Evolutionary conservation across 2,888 invertebrate species (phyloP), one percentile per base, ranked within the genome.

Genomic region (Trichacis sp.): DNA sequence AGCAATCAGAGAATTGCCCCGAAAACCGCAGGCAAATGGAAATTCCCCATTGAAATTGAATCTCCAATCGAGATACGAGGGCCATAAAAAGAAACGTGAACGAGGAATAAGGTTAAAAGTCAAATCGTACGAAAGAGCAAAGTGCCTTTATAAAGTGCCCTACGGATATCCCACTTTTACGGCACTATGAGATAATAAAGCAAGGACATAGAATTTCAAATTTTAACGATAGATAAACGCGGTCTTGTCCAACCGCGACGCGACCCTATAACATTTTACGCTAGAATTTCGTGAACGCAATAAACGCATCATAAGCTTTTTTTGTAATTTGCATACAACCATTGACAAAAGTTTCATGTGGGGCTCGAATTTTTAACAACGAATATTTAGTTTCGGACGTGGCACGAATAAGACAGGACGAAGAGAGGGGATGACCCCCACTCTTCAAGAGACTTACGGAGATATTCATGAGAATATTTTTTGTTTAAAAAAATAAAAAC

Each of bases 91-190:
- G 53, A 61, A 55, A 54, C 20, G 53, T n/a, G n/a, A n/a, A n/a
- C 50, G 45, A 49, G 53, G 45, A 60, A 53, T 53, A 60, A 60
- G 54, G 48, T 60, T 60, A 60, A 60, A 60, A 60, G 54, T 54
- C 50, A 49, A 54, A 60, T 60, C 50, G 54, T 42, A 43, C 49
- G 54, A 60, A 54, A 45, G 54, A 54, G 49, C 48, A 18, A 58
- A 51, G 58, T 60, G 49, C 29, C 20, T 43, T 50, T 42, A 54
- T 61, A 55, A 61, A 55, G 40, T n/a, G 46, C 45, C 45, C 61
- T 38, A 29, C 51, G 55, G 54, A 54, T 29, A 49, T 46, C 46
- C 29, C 42, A 15, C 40, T 59, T 59, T 59, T 53, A 59, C 48
- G 12, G 53, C 43, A 52, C 30, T 53, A 53, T 48, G 51, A 59